Conservation (phyloP, 2,797 vertebrate species). For the Phrynocephalus guinanensis region DNA sequence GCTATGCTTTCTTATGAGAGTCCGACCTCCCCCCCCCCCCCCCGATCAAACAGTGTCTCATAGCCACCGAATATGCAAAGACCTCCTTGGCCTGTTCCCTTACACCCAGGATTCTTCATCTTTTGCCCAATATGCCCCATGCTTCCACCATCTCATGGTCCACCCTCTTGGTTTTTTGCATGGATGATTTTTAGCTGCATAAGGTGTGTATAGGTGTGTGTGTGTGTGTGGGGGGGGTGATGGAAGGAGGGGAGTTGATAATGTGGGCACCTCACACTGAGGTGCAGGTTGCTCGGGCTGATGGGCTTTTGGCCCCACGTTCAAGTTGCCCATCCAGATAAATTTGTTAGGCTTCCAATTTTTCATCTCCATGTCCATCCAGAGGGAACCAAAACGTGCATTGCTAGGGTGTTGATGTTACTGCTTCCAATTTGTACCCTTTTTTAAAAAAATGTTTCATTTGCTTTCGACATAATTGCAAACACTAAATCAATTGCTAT, state of each 20-base stretch:
- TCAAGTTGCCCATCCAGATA: neutral
- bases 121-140: too few species aligned
- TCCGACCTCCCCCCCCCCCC: too few species aligned
- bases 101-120: neutral
- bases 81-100: too few species aligned
- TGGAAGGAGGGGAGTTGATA: neutral
- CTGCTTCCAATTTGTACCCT: neutral
- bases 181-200: neutral
- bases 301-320: neutral
- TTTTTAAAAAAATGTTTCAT: neutral
- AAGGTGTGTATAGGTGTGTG: too few species aligned
- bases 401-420: neutral
- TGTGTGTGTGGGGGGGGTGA: too few species aligned
- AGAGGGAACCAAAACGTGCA: neutral
- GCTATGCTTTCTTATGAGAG: too few species aligned
- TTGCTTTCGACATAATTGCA: slow-evolving; percentile 33
- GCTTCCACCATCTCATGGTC: neutral
- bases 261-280: neutral
- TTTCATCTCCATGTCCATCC: too few species aligned
- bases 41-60: neutral
- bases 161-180: neutral
- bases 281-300: neutral
- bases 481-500: slow-evolving; percentile 44
- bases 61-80: too few species aligned
- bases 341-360: neutral